Percentiles rank a stretch among this genome's conserved stretches.
Conservation (phyloP, 2,113 vertebrate genomes). For the Candoia aspera region DNA sequence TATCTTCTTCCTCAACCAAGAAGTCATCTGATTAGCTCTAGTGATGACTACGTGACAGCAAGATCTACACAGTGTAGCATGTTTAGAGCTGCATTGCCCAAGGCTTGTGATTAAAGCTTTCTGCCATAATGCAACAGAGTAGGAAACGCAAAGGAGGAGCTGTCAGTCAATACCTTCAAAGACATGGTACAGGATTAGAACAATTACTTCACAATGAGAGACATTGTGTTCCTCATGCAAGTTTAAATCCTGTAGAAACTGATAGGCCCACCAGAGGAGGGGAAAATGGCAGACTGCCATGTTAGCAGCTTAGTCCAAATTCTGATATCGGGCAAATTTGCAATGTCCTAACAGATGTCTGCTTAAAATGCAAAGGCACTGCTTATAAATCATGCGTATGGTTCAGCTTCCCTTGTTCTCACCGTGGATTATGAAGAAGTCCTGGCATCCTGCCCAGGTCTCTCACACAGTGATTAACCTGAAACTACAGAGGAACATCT, state of each 20-base stretch:
- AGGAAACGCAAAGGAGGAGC: not conserved
- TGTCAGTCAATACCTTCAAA: constrained; percentile 10
- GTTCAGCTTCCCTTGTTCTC: constrained; percentile 64
- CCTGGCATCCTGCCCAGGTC: constrained; percentile 73
- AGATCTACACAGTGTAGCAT: not conserved
- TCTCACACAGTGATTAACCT: constrained; percentile 70
- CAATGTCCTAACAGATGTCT: constrained; percentile 61
- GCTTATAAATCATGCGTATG: constrained; percentile 63
- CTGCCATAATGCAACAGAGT: not conserved
- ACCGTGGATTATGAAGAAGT: constrained; percentile 57
- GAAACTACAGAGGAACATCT: constrained; percentile 72
- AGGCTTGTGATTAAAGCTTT: not conserved
- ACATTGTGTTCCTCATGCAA: constrained; percentile 16
- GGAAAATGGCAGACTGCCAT: constrained; percentile 15
- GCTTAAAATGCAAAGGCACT: constrained; percentile 62
- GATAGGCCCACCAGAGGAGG: constrained; percentile 42
- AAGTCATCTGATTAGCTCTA: not conserved
- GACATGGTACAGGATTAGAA: constrained; percentile 13
- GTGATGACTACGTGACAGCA: not conserved
- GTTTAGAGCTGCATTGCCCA: not conserved
- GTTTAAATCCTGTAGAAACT: constrained; percentile 45
- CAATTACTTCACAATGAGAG: constrained; percentile 35
- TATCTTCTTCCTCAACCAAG: no score
- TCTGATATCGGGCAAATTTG: constrained; percentile 50
- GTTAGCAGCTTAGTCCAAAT: constrained; percentile 45